Conservation (phyloP, 1,140 invertebrate genomes). For the Delia radicum region DNA sequence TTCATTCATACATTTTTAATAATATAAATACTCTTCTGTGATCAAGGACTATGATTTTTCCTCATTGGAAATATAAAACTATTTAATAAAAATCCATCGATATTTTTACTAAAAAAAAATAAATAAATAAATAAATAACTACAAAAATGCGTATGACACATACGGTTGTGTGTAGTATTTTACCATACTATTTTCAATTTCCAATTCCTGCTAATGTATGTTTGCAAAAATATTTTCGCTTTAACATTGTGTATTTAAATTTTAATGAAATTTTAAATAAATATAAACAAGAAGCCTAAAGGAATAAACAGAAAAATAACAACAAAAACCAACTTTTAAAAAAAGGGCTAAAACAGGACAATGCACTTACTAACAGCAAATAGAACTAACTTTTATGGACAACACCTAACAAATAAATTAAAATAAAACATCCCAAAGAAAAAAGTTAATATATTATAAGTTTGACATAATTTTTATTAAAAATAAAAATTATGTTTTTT, state of each 20-base stretch:
- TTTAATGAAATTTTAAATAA: background rate
- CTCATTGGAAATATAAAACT: background rate
- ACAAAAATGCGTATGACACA: background rate
- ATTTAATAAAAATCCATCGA: background rate
- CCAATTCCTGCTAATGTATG: background rate
- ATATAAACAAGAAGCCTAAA: background rate
- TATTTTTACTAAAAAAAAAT: background rate
- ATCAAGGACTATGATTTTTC: too few species aligned
- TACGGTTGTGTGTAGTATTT: background rate
- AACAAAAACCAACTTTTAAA: too few species aligned
- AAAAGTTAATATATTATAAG: too few species aligned
- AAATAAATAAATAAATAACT: too few species aligned
- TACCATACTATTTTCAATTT: background rate
- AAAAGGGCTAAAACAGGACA: background rate
- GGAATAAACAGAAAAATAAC: background rate
- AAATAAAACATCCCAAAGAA: background rate
- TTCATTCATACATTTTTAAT: too few species aligned
- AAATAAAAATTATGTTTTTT: too few species aligned
- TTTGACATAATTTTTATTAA: too few species aligned
- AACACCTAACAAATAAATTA: background rate
- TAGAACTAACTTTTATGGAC: too few species aligned
- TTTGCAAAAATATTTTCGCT: background rate
- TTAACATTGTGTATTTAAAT: background rate
- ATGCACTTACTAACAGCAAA: background rate
- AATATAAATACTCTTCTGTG: too few species aligned